Base-by-base conservation (phyloP, 2,797 vertebrate species). In the Okamejei kenojei region DNA sequence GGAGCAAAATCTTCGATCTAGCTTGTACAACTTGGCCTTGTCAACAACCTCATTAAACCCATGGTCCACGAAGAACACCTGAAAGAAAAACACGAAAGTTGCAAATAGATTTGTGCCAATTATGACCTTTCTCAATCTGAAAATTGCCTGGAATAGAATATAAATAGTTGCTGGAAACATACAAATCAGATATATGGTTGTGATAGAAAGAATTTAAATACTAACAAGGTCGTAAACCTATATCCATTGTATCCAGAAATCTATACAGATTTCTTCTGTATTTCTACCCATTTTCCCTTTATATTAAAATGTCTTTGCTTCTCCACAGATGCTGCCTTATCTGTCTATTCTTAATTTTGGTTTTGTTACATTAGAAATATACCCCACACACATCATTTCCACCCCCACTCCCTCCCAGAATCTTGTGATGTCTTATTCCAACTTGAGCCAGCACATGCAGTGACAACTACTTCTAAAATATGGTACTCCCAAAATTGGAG, bases 41-140 rank as follows among this genome's bases (percentile, higher is more conserved):
- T 96, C 96, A 93, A 97, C 95, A 93, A 96, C 95, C 93, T 98
- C 97, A 95, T 95, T 97, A 94, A 98, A 98, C 65, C 98, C 98
- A 76, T 99, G 96, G 95, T 99, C 99, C 94, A 99, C 96, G 80
- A 97, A 99, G 95, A 96, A 98, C 0, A 99, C 96, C 99, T 99
- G 94, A 80, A 93, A 94, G 93, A 93, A 68, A 88, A 65, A 68
- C 9, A 88, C n/a, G 65, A 17, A 35, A 15, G 63, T 21, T 88
- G n/a, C n/a, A 7, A 65, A 88, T 32, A 32, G 61, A 35, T 68
- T 68, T 88, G 61, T 32, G 32, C 29, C n/a, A 19, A 65, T 35
- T 68, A 17, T 88, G 61, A 29, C 63, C 17, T 58, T 32, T 35
- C n/a, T 68, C 29, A 68, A 93, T 7, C n/a, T 84, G 15, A 88